These are phyloP conservation scores for Petromus typicus DNA, from an alignment of 2,113 vertebrate species.

Conservation along the genomic window DNA sequence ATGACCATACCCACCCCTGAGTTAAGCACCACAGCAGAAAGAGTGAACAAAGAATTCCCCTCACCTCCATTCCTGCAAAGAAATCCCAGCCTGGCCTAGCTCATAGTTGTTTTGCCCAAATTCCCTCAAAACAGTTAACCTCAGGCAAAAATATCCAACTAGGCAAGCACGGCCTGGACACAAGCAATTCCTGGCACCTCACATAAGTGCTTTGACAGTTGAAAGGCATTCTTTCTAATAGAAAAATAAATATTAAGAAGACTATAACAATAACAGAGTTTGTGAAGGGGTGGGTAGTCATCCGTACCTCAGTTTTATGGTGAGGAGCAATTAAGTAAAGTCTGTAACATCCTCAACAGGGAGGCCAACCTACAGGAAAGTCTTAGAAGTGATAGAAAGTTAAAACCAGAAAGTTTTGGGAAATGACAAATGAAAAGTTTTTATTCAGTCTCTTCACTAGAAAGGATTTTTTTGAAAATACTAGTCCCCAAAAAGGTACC, in stretches of 20 bases:
- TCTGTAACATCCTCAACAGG: not conserved
- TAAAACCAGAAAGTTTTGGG: not conserved
- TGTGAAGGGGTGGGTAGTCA: not conserved
- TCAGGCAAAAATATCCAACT: not conserved
- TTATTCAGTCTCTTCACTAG: not conserved
- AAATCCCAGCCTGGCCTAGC: not conserved
- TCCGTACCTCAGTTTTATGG: no score
- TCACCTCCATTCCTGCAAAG: no score
- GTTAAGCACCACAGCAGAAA: not conserved
- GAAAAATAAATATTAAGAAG: not conserved
- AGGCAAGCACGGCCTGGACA: not conserved
- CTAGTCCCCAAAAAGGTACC: not conserved
- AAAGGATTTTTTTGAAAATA: not conserved
- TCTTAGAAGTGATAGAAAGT: not conserved
- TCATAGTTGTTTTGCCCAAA: not conserved
- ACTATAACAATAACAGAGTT: not conserved
- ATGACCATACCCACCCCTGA: not conserved
- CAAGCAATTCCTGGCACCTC: not conserved
- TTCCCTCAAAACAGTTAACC: not conserved
- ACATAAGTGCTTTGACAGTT: not conserved
- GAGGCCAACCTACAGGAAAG: not conserved
- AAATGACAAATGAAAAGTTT: not conserved
- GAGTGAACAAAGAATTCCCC: accelerated
- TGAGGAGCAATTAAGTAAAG: not conserved
- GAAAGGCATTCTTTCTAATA: not conserved